phyloP scores from a whole-genome alignment of 2,888 invertebrate genomes.

The Dinocampus coccinellae region DNA sequence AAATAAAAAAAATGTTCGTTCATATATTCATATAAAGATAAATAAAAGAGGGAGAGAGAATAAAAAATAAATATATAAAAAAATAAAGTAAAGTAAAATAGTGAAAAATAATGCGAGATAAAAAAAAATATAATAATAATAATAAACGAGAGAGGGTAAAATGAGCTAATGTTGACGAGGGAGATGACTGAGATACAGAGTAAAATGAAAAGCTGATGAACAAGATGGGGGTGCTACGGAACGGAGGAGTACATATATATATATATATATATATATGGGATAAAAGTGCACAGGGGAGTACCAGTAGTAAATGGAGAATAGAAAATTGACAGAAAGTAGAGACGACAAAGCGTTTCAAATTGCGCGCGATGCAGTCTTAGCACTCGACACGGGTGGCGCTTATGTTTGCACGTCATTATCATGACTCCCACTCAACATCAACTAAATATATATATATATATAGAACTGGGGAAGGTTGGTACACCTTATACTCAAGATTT shows the following conservation, averaged over 20 bases:
- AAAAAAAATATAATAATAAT: too few species aligned
- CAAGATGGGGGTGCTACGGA: neutral
- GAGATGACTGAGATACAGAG: neutral
- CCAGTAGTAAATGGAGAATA: neutral
- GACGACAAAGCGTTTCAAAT: slow-evolving; percentile 17
- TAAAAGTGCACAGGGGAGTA: neutral
- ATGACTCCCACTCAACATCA: slow-evolving; percentile 2
- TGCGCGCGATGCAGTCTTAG: slow-evolving; percentile 6
- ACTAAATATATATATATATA: neutral
- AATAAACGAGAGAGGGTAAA: slow-evolving; percentile 41
- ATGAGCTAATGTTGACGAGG: neutral
- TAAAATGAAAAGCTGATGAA: slow-evolving; percentile 27
- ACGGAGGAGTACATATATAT: slow-evolving; percentile 6
- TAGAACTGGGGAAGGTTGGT: neutral
- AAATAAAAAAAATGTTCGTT: slow-evolving; percentile 62
- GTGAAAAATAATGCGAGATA: neutral
- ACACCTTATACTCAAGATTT: neutral
- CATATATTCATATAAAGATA: slow-evolving; percentile 51
- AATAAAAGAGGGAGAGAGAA: neutral
- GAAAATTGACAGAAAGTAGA: slow-evolving; percentile 18
- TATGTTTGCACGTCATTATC: slow-evolving; percentile 67
- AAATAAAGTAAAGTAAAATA: slow-evolving; percentile 22
- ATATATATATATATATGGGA: slow-evolving; percentile 12
- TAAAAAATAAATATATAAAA: slow-evolving; percentile 20
- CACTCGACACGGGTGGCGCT: slow-evolving; percentile 46